Conservation (phyloP, 2,113 vertebrate genomes). For the Neotragus moschatus region DNA sequence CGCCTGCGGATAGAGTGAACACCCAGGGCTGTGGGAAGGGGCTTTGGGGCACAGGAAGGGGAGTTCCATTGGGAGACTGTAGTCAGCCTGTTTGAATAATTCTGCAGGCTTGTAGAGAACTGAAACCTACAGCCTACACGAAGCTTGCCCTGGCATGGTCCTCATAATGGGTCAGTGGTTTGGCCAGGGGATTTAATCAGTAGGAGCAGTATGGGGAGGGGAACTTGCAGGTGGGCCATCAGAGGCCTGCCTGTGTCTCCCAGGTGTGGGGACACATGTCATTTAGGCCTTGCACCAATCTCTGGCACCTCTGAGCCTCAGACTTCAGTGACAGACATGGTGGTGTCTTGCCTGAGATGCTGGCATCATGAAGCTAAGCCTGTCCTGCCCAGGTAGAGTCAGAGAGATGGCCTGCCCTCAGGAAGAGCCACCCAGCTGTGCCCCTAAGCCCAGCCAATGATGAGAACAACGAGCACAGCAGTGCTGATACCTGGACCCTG, state of each 20-base stretch:
- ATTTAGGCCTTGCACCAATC: neutral
- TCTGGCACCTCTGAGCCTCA: neutral
- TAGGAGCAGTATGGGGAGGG: neutral
- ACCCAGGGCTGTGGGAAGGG: neutral
- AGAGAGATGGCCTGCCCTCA: neutral
- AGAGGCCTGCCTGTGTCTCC: too few species aligned
- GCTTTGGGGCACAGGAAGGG: neutral
- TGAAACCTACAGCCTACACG: fast-evolving
- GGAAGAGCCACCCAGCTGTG: too few species aligned
- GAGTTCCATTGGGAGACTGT: neutral
- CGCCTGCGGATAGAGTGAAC: neutral
- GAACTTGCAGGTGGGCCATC: fast-evolving
- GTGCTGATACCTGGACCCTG: fast-evolving
- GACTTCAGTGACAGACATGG: neutral
- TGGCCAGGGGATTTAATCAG: fast-evolving
- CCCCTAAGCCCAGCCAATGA: neutral
- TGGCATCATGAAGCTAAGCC: neutral
- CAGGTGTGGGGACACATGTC: neutral
- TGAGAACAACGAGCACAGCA: neutral
- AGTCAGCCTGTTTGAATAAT: neutral
- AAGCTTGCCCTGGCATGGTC: too few species aligned
- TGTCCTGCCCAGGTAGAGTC: fast-evolving
- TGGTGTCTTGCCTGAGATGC: neutral
- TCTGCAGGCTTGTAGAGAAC: neutral
- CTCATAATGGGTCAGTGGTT: neutral